A percentile compares a stretch with the other conserved stretches of the same genome.
Evolutionary conservation across 1,140 invertebrate species (phyloP).

Genomic region (Lasaia peninsularis): DNA sequence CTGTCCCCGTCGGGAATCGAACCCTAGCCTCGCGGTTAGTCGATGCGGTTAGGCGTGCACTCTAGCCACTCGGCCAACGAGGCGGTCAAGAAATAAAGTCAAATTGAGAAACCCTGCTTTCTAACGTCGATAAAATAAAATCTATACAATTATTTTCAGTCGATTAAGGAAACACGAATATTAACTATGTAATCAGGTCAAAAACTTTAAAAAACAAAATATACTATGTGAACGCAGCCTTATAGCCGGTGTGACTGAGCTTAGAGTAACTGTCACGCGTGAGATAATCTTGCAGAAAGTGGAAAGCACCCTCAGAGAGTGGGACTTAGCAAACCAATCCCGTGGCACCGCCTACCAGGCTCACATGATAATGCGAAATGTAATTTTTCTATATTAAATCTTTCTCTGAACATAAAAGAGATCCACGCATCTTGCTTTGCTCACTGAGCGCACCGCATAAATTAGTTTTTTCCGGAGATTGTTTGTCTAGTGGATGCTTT

Average conservation of each 20-base stretch:
- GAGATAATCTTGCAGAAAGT: constrained; percentile 56
- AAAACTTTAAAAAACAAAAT: constrained; percentile 9
- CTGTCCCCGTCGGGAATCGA: too few relatives aligned
- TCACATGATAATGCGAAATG: constrained; percentile 68
- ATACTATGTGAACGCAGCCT: constrained; percentile 24
- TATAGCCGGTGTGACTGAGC: constrained; percentile 38
- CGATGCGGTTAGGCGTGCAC: too few relatives aligned
- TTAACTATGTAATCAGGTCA: too few relatives aligned
- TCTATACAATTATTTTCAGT: too few relatives aligned
- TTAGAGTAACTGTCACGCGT: constrained; percentile 59
- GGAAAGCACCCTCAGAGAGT: constrained; percentile 48
- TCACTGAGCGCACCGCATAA: constrained; percentile 61
- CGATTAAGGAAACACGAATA: too few relatives aligned
- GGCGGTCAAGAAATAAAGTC: too few relatives aligned
- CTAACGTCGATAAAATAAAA: too few relatives aligned
- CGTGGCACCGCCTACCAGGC: constrained; percentile 42
- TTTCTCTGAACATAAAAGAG: constrained; percentile 72
- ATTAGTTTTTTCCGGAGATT: constrained; percentile 71
- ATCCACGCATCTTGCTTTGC: constrained; percentile 50
- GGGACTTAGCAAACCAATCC: constrained; percentile 44
- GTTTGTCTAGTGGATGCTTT: constrained; percentile 62
- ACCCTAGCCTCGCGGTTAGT: too few relatives aligned
- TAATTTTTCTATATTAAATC: constrained; percentile 75
- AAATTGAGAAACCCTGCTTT: too few relatives aligned
- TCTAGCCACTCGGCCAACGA: too few relatives aligned